These are phyloP conservation scores for Henicopernis longicauda DNA, from an alignment of 2,113 vertebrate species.

Conservation along the genomic window DNA sequence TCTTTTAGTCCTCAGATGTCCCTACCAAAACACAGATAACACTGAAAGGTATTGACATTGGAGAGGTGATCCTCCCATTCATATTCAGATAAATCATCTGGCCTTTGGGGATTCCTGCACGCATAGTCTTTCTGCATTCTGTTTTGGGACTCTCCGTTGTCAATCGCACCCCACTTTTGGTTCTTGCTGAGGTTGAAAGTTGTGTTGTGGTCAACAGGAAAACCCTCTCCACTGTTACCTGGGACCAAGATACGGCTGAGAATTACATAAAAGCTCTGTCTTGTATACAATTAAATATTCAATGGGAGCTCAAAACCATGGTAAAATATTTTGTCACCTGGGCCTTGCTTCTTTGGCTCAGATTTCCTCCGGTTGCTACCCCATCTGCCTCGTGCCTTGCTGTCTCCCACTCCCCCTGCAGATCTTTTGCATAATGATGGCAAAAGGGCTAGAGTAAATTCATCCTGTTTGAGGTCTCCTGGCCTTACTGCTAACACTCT, in stretches of 20 bases:
- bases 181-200: neutral
- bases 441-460: neutral
- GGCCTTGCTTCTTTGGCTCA: neutral
- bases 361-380: neutral
- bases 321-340: neutral
- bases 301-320: neutral
- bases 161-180: neutral
- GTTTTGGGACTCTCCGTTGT: neutral
- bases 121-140: neutral
- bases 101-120: neutral
- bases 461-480: neutral
- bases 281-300: neutral
- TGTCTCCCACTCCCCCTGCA: neutral
- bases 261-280: neutral
- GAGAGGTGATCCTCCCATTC: rapidly evolving
- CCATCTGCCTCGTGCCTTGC: neutral
- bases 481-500: neutral
- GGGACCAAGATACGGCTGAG: neutral
- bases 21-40: neutral
- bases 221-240: neutral
- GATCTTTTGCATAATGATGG: neutral
- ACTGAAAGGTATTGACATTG: neutral
- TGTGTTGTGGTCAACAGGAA: neutral
- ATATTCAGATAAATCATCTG: neutral
- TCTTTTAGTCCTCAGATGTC: neutral